A percentile compares a stretch with the other conserved stretches of the same genome.
These are phyloP conservation scores for Porites australiensis DNA, from an alignment of 64 coral and sea anemone genomes.

Conservation along the genomic window DNA sequence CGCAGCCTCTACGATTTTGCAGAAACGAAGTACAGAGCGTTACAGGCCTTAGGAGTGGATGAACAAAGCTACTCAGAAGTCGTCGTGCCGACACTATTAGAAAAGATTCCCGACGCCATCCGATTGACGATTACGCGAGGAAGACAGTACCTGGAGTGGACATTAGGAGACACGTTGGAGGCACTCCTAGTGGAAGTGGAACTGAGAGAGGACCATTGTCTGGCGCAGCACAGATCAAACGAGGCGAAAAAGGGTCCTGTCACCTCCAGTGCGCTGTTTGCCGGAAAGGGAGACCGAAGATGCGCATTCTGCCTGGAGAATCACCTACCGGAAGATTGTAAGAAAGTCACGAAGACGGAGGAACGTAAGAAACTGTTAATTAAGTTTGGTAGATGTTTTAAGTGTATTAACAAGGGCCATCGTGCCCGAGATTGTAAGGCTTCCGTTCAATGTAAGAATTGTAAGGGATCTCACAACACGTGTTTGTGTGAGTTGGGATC, in stretches of 20 bases:
- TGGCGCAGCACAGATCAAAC: background rate
- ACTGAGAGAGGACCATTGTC: conserved; percentile 70
- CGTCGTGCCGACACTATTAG: conserved; percentile 31
- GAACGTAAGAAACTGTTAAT: conserved; percentile 44
- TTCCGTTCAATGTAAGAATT: background rate
- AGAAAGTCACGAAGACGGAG: background rate
- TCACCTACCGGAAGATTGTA: conserved; percentile 31
- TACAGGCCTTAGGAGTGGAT: background rate
- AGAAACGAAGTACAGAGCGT: background rate
- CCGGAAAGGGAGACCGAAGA: background rate
- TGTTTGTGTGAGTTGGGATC: too few species aligned
- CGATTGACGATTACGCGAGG: conserved; percentile 12
- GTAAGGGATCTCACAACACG: too few species aligned
- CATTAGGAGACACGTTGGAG: conserved; percentile 4
- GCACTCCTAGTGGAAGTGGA: conserved; percentile 33
- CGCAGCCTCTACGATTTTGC: background rate
- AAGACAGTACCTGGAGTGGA: background rate
- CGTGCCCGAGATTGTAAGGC: conserved; percentile 17
- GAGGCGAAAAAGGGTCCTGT: background rate
- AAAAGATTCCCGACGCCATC: conserved; percentile 18
- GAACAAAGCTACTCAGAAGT: conserved; percentile 27
- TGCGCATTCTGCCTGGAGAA: conserved; percentile 39
- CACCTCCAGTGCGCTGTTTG: conserved; percentile 14
- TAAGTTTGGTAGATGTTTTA: conserved; percentile 55
- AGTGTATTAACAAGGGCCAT: conserved; percentile 37